These are phyloP conservation scores for Cataglyphis cursor DNA, from an alignment of 2,888 invertebrate genomes.

Conservation along the genomic window DNA sequence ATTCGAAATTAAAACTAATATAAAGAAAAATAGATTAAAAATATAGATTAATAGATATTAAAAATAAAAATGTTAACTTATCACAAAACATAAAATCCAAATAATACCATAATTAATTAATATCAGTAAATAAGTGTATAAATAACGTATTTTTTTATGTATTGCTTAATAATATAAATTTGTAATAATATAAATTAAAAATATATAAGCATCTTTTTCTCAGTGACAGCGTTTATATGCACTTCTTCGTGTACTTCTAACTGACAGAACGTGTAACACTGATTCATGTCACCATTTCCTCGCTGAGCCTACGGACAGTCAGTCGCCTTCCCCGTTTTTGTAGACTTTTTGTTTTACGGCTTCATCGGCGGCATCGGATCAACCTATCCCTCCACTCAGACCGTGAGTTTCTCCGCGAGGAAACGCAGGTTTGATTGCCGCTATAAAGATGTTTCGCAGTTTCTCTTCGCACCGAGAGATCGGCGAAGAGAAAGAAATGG, in stretches of 20 bases:
- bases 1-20: not conserved
- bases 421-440: slow-evolving; percentile 71
- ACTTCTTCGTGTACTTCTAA: slow-evolving; percentile 11
- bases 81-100: not conserved
- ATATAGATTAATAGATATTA: not conserved
- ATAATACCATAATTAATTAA: slow-evolving; percentile 7
- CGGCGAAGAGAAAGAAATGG: not conserved
- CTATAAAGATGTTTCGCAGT: slow-evolving; percentile 71
- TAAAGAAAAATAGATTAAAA: not conserved
- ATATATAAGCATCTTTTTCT: not conserved
- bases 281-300: slow-evolving; percentile 60
- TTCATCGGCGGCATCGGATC: slow-evolving; percentile 60
- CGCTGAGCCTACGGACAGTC: not conserved
- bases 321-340: slow-evolving; percentile 27
- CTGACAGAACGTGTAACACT: slow-evolving; percentile 65
- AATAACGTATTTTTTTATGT: not conserved
- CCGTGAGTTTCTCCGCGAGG: slow-evolving; percentile 64
- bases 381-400: slow-evolving; percentile 43
- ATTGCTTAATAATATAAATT: not conserved
- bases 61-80: not conserved
- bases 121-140: not conserved
- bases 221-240: slow-evolving; percentile 5
- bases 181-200: not conserved
- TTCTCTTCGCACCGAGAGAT: slow-evolving; percentile 61
- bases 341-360: slow-evolving; percentile 61